Evolutionary conservation across 2,888 invertebrate species (phyloP).

Genomic region (Perithous albicinctus): DNA sequence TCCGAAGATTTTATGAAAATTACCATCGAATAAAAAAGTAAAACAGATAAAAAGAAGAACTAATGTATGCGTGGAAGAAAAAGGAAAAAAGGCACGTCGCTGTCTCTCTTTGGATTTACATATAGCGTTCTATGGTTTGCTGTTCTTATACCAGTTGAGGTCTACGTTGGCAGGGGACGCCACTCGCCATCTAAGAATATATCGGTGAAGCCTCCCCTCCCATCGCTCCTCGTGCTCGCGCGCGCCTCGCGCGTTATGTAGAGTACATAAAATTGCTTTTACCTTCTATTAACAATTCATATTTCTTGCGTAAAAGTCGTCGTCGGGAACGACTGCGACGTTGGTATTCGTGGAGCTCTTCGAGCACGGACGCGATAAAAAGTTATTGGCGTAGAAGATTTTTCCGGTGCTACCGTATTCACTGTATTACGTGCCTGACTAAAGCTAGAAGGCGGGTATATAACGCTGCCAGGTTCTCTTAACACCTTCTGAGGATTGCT

Average conservation of each 20-base stretch:
- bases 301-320: slow-evolving; percentile 82
- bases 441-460: not conserved
- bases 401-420: slow-evolving; percentile 55
- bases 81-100: slow-evolving; percentile 47
- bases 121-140: slow-evolving; percentile 47
- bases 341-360: slow-evolving; percentile 25
- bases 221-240: too few relatives aligned
- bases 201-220: slow-evolving; percentile 75
- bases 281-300: slow-evolving; percentile 84
- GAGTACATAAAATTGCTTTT: slow-evolving; percentile 84
- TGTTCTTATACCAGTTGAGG: slow-evolving; percentile 35
- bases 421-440: slow-evolving; percentile 31
- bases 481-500: not conserved
- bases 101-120: slow-evolving; percentile 59
- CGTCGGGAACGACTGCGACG: slow-evolving; percentile 39
- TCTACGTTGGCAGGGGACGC: slow-evolving; percentile 26
- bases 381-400: slow-evolving; percentile 80
- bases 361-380: slow-evolving; percentile 75
- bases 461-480: not conserved
- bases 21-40: slow-evolving; percentile 79
- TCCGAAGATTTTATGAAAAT: slow-evolving; percentile 81
- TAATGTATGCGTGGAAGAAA: slow-evolving; percentile 79
- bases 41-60: slow-evolving; percentile 80
- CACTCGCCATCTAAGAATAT: slow-evolving; percentile 73
- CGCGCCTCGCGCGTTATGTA: slow-evolving; percentile 77